Base-by-base conservation (phyloP, 2,797 vertebrate species). In the Staurois parvus region DNA sequence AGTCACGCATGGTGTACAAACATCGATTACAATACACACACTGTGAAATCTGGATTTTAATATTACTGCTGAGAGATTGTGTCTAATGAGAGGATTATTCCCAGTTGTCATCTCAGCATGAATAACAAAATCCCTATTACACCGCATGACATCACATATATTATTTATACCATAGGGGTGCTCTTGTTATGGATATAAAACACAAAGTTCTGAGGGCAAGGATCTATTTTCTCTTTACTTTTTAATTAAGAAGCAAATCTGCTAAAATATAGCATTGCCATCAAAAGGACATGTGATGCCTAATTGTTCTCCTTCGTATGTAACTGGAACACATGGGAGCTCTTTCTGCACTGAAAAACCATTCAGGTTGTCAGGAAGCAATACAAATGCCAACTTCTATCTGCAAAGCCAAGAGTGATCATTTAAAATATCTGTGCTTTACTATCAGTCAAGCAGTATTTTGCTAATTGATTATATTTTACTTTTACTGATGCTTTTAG, bases 141-240 rank as follows among this genome's bases (percentile, higher is more conserved):
- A 83, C 85, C 26, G 80, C 85, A 74, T 75, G 85, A 76, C 62
- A 87, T 79, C 81, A 87, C 76, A 87, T 83, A 75, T 69, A 83
- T 87, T 87, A 87, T 83, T 87, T 83, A 87, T 87, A 83, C 85
- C 85, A 87, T 79, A 73, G 62, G 79, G 29, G 81, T 70, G 78
- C 59, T 40, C 40, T 74, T 67, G 76, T 37, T 21, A 72, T 13
- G 34, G 29, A 69, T 48, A 34, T 4, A 72, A 66, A 77, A 81
- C 10, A 66, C 73, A 72, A 11, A 29, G 29, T 69, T 83, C 19
- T 42, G 24, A 79, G 42, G 70, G 29, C 19, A 72, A 13, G 5
- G 15, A 78, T 83, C 68, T 78, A 30, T 79, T 79, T 56, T 74
- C 29, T 74, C 13, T 64, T 37, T 67, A 26, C 37, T 28, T 24